Evolutionary conservation across 2,113 vertebrate species (phyloP), one percentile per base, ranked within the genome.

Genomic region (Chloroceryle aenea): DNA sequence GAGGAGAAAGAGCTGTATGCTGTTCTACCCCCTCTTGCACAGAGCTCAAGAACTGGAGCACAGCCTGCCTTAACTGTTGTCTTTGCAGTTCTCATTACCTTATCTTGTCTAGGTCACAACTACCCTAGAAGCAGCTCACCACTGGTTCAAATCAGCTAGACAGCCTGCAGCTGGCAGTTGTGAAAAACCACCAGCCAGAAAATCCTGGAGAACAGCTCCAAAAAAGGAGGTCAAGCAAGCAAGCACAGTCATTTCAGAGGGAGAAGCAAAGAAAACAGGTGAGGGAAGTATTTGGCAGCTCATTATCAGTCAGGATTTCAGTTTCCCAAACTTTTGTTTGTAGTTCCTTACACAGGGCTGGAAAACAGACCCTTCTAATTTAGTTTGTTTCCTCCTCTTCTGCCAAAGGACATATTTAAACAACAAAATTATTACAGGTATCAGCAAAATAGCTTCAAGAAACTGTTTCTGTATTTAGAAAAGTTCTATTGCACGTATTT

Each of bases 71-170:
- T 32, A 68, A 34, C 26, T 38, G 22, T 25, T 76, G 42, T 55
- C 77, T 48, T 53, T 56, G 50, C 67, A 20, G 15, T 10, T 72
- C 43, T 72, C 40, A 66, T 40, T 30, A 32, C 12, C 9, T 32
- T n/a, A 18, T 23, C 50, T 16, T 74, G 47, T 58, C 21, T 81
- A 98, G 98, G 97, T 98, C 71, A 97, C 97, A 53, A 72, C 96
- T 53, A 98, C 97, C 85, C 89, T 98, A 30, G 96, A 98, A 93
- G 97, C 93, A 96, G 97, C 98, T 66, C 97, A 97, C 56, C 63
- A 21, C 26, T 98, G 97, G 97, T 97, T 98, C 87, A 95, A 93
- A 76, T 92, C 73, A 27, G 61, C 98, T 96, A 27, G 77, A 98
- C 32, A 97, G 95, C 71, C 92, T 97, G 27, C 97, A 98, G 36